These are phyloP conservation scores for Lanistes nyassanus DNA, from an alignment of 1,140 invertebrate species.

Conservation along the genomic window DNA sequence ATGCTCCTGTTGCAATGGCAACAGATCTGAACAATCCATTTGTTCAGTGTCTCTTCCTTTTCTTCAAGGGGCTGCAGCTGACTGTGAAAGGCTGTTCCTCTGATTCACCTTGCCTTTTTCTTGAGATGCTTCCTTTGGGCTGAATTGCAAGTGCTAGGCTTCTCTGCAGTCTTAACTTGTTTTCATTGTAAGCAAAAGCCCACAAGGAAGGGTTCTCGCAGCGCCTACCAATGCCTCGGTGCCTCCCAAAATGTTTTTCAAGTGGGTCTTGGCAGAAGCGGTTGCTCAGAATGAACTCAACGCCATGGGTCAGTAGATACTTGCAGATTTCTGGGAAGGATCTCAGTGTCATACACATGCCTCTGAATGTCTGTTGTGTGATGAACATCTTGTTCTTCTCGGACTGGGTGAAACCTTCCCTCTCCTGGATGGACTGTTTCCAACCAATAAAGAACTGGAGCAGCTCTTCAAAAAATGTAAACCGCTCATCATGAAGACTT, in stretches of 20 bases:
- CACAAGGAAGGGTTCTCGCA: conserved; percentile 8
- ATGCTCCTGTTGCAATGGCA: too few species aligned
- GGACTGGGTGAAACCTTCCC: conserved; percentile 2
- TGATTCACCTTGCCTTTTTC: too few species aligned
- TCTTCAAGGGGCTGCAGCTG: too few species aligned
- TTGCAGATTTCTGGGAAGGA: neutral
- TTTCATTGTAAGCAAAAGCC: conserved; percentile 15
- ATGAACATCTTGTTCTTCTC: conserved; percentile 18
- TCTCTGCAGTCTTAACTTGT: neutral
- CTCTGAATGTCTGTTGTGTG: neutral
- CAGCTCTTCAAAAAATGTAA: neutral
- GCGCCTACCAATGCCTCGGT: conserved; percentile 1
- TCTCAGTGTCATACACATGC: conserved; percentile 6
- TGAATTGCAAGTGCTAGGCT: too few species aligned
- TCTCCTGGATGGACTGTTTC: neutral
- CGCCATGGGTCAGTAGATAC: conserved; percentile 6
- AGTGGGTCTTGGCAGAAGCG: conserved; percentile 13
- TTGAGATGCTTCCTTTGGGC: too few species aligned
- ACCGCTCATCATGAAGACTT: neutral
- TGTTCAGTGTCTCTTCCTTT: too few species aligned
- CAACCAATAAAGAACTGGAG: too few species aligned
- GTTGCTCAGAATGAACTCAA: conserved; percentile 10
- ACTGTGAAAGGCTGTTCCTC: too few species aligned
- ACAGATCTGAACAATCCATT: too few species aligned
- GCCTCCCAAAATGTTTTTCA: conserved; percentile 16